A percentile compares a stretch with the other conserved stretches of the same genome.
phyloP scores from a whole-genome alignment of 37 sponge, comb jelly and placozoan genomes.

The Mnemiopsis leidyi region DNA sequence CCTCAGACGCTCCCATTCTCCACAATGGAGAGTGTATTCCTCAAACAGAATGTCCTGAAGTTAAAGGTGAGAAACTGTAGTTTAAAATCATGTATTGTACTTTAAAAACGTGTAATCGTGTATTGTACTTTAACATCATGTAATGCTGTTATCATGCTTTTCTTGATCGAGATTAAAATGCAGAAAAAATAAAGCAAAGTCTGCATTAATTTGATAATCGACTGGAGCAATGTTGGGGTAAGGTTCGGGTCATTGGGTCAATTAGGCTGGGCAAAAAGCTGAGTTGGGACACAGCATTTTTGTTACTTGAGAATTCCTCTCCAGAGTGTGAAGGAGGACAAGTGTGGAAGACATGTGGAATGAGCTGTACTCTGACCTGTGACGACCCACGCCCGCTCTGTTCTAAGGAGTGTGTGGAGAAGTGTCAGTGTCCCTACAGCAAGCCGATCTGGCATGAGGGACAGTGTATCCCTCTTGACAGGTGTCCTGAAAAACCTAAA shows the following conservation, averaged over 20 bases:
- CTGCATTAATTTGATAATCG: no score
- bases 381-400: not conserved
- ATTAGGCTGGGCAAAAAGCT: no score
- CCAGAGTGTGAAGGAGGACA: not conserved
- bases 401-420: not conserved
- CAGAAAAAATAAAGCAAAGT: no score
- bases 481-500: not conserved
- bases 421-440: not conserved
- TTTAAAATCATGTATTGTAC: no score
- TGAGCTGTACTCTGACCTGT: not conserved
- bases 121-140: no score
- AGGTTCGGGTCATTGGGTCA: no score
- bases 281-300: no score
- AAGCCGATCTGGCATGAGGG: not conserved
- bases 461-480: not conserved
- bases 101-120: no score
- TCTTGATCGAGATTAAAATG: no score
- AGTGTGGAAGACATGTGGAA: not conserved
- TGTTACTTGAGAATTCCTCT: no score
- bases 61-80: not conserved
- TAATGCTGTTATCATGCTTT: no score
- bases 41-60: not conserved
- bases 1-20: not conserved
- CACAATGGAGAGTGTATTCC: conserved; percentile 22
- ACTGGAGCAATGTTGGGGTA: no score